Conservation (phyloP, 1,140 invertebrate species). For the Drosophila navojoa region DNA sequence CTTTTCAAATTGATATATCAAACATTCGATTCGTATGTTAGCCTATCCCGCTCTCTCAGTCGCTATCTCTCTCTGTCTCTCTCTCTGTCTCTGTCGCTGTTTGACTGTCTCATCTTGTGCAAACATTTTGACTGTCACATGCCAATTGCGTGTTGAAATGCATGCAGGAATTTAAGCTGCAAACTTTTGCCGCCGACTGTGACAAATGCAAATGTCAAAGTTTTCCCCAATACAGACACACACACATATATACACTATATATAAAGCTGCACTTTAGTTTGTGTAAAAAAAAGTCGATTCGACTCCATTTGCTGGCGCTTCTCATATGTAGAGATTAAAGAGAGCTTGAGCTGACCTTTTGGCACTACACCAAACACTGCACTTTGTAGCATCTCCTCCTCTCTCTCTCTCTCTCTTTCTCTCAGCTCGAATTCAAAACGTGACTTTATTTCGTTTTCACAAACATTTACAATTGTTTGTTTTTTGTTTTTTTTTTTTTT, state of each 20-base stretch:
- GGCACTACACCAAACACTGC: conserved; percentile 20
- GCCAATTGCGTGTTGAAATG: conserved; percentile 55
- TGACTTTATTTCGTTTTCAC: conserved; percentile 32
- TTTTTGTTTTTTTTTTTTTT: conserved; percentile 2
- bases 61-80: neutral
- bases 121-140: conserved; percentile 60
- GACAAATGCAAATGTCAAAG: conserved; percentile 56
- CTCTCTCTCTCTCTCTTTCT: neutral
- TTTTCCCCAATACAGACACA: conserved; percentile 31
- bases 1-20: conserved; percentile 63
- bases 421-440: conserved; percentile 25
- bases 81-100: neutral
- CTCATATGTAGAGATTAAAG: neutral
- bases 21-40: conserved; percentile 49
- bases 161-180: conserved; percentile 56
- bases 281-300: conserved; percentile 5
- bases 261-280: conserved; percentile 24
- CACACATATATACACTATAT: conserved; percentile 2
- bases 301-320: conserved; percentile 19
- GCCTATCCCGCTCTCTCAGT: neutral
- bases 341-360: conserved; percentile 30
- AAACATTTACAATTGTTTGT: conserved; percentile 13
- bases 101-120: conserved; percentile 31
- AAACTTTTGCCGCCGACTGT: conserved; percentile 54
- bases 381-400: neutral